Evolutionary conservation across 2,113 vertebrate species (phyloP).

Genomic region (Solea solea): DNA sequence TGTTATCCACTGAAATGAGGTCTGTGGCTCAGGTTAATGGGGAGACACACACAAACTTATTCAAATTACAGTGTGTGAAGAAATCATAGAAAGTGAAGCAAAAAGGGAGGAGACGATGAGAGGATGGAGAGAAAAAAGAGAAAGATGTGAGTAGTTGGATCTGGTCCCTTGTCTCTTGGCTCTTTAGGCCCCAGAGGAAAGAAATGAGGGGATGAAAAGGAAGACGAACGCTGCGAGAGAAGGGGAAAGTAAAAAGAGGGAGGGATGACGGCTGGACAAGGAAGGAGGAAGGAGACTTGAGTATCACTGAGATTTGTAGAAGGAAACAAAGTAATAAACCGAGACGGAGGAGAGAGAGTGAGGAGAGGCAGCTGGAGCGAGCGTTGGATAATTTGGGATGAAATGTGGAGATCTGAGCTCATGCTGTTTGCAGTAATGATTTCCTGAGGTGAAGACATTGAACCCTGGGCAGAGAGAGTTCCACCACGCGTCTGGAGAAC

Average conservation of each 20-base stretch:
- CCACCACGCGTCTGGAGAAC: constrained; percentile 10
- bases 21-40: constrained; percentile 44
- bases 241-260: background rate
- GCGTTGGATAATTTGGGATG: constrained; percentile 24
- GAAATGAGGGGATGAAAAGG: background rate
- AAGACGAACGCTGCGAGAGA: background rate
- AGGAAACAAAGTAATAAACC: constrained; percentile 30
- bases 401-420: constrained; percentile 23
- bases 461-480: constrained; percentile 40
- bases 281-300: background rate
- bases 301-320: background rate
- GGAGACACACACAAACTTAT: constrained; percentile 10
- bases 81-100: background rate
- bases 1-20: constrained; percentile 28
- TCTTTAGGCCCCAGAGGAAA: background rate
- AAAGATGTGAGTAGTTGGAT: background rate
- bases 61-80: constrained; percentile 3
- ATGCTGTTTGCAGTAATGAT: constrained; percentile 48
- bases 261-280: background rate
- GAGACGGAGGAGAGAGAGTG: constrained; percentile 3
- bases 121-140: background rate
- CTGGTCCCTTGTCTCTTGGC: background rate
- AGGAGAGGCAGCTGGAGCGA: background rate
- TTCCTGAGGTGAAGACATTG: constrained; percentile 41
- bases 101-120: background rate